phyloP scores from a whole-genome alignment of 2,797 vertebrate species.

The Sarcophilus harrisii region DNA sequence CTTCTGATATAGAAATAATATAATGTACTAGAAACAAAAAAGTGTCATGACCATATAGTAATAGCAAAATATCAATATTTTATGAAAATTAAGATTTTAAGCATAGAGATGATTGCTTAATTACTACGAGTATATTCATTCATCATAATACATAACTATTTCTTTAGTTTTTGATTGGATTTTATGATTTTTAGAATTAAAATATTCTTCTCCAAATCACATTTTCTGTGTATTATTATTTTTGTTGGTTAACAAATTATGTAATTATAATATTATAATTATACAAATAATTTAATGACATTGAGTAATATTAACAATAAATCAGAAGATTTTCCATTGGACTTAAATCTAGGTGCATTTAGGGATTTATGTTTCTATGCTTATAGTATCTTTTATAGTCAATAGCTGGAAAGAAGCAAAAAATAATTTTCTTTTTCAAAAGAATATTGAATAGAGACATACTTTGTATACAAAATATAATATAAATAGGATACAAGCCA shows the following conservation, averaged over 20 bases:
- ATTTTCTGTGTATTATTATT: neutral
- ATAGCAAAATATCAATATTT: neutral
- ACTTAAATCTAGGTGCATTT: constrained; percentile 3
- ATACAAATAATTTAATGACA: neutral
- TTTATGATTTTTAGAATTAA: constrained; percentile 39
- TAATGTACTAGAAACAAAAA: neutral
- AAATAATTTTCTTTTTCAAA: neutral
- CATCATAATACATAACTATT: neutral
- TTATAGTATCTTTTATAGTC: constrained; percentile 49
- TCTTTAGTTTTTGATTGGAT: neutral
- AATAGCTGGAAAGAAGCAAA: neutral
- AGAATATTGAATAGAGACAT: neutral
- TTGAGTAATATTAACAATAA: constrained; percentile 18
- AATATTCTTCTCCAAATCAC: neutral
- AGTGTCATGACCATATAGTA: neutral
- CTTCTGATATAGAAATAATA: neutral
- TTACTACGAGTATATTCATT: constrained; percentile 1
- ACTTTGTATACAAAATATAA: neutral
- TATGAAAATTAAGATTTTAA: neutral
- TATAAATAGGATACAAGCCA: neutral
- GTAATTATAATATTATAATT: too few relatives aligned
- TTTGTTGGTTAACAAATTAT: constrained; percentile 19
- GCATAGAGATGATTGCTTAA: neutral
- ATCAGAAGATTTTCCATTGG: constrained; percentile 30
- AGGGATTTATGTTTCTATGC: neutral